phyloP scores from a whole-genome alignment of 2,113 vertebrate genomes.

The Odocoileus hemionus region DNA sequence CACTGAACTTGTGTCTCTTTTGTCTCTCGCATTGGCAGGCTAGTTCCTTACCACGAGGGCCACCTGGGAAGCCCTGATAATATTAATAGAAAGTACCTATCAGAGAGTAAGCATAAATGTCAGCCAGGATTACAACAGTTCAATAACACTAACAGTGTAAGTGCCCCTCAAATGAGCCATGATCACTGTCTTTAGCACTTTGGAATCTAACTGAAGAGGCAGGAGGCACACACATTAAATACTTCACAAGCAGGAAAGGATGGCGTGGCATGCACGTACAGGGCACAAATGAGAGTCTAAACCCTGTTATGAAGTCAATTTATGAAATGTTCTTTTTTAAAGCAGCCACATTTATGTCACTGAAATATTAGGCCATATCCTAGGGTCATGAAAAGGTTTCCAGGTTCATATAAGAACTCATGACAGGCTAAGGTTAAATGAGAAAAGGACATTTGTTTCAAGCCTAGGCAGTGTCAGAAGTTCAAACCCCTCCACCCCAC shows the following conservation, averaged over 20 bases:
- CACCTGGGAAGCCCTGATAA: neutral
- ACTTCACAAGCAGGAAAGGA: neutral
- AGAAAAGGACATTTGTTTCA: neutral
- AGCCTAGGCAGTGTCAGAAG: neutral
- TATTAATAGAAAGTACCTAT: neutral
- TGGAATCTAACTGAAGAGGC: neutral
- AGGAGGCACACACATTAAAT: neutral
- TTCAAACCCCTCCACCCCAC: neutral
- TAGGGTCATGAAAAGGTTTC: neutral
- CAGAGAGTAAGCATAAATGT: neutral
- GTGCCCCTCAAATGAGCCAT: neutral
- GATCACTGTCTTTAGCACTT: neutral
- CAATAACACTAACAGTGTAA: neutral
- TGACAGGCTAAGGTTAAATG: neutral
- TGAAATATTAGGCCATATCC: neutral
- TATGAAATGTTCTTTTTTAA: neutral
- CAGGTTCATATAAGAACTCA: neutral
- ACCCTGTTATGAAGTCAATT: neutral
- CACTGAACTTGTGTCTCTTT: neutral
- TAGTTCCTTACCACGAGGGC: neutral
- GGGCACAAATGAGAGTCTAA: neutral
- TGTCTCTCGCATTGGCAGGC: neutral
- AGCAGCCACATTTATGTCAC: neutral
- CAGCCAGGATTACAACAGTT: neutral
- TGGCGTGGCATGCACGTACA: accelerated